Evolutionary conservation across 2,888 invertebrate species (phyloP).

Genomic region (Pherbina coryleti): DNA sequence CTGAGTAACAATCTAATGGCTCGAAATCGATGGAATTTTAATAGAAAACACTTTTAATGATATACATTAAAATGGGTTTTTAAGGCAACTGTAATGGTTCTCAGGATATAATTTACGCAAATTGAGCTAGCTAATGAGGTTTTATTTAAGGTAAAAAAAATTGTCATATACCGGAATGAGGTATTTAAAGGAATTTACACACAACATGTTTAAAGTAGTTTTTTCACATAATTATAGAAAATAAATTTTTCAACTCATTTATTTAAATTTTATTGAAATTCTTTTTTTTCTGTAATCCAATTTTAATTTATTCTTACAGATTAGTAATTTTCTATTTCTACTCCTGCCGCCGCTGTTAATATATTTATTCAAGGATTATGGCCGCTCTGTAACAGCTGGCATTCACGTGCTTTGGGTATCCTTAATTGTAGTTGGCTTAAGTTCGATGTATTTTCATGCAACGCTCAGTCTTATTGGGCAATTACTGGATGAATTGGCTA

Average conservation of each 20-base stretch:
- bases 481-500: slow-evolving; percentile 84
- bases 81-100: too few species aligned
- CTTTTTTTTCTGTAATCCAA: slow-evolving; percentile 13
- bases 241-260: slow-evolving; percentile 1
- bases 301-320: slow-evolving; percentile 70
- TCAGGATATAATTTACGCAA: too few species aligned
- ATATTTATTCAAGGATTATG: slow-evolving; percentile 82
- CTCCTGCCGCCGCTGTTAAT: slow-evolving; percentile 83
- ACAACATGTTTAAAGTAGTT: too few species aligned
- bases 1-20: too few species aligned
- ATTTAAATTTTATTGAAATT: slow-evolving; percentile 11
- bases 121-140: too few species aligned
- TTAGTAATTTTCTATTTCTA: slow-evolving; percentile 84
- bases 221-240: slow-evolving; percentile 8
- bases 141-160: too few species aligned
- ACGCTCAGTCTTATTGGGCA: slow-evolving; percentile 86
- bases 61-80: too few species aligned
- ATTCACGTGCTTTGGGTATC: slow-evolving; percentile 87
- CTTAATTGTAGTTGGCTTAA: slow-evolving; percentile 82
- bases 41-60: too few species aligned
- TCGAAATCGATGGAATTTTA: too few species aligned
- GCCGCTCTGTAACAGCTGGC: slow-evolving; percentile 79
- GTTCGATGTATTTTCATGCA: slow-evolving; percentile 88
- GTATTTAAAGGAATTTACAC: too few species aligned
- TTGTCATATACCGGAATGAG: too few species aligned